Conservation (phyloP, 2,888 invertebrate species). For the Sisyra nigra region DNA sequence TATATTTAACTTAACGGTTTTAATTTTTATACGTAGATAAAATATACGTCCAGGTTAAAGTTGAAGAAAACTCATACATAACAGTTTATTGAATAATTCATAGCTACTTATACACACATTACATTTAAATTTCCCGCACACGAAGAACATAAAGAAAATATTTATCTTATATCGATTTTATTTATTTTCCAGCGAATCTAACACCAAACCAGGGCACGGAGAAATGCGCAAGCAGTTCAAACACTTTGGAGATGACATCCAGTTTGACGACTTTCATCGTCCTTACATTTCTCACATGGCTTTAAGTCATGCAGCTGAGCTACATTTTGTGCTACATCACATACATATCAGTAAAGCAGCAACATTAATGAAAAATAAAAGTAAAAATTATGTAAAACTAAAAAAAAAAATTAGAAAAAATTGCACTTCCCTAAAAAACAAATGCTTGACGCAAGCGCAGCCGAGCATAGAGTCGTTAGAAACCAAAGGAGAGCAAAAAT, state of each 20-base stretch:
- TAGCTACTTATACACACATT: not conserved
- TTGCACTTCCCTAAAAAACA: constrained; percentile 2
- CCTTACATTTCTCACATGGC: constrained; percentile 7
- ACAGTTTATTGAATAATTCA: not conserved
- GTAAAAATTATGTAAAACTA: not conserved
- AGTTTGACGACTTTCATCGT: not conserved
- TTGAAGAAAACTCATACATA: not conserved
- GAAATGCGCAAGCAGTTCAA: constrained; percentile 7
- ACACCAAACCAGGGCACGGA: constrained; percentile 7
- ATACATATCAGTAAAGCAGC: not conserved
- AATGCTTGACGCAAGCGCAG: constrained; percentile 6
- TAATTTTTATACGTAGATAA: not conserved
- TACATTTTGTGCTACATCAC: constrained; percentile 2
- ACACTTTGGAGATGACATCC: constrained; percentile 1
- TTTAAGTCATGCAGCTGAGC: constrained; percentile 5
- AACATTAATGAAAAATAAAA: not conserved
- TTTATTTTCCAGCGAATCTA: constrained; percentile 8
- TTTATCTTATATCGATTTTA: not conserved
- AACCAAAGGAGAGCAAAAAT: constrained; percentile 1
- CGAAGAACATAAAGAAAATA: not conserved
- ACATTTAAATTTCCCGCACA: not conserved
- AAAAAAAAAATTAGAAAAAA: constrained; percentile 1
- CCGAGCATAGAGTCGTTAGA: constrained; percentile 7
- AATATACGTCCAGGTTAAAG: not conserved
- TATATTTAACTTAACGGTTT: not conserved